Conservation (phyloP, 2,113 vertebrate species). For the Scartelaos histophorus region DNA sequence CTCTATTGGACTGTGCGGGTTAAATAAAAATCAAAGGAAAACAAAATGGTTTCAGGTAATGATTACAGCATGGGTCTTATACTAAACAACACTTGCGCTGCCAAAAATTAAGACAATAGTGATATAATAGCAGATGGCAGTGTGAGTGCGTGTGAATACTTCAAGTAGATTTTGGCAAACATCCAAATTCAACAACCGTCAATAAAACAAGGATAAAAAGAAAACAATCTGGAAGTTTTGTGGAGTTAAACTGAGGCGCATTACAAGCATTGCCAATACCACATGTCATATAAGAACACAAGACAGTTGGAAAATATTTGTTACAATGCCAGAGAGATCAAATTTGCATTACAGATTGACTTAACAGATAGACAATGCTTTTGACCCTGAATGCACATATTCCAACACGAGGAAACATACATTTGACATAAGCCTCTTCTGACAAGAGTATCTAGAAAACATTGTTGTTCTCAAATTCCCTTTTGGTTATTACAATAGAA, state of each 20-base stretch:
- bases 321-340: neutral
- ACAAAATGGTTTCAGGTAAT: neutral
- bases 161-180: neutral
- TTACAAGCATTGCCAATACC: neutral
- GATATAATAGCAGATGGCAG: neutral
- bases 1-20: too few relatives aligned
- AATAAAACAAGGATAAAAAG: neutral
- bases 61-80: neutral
- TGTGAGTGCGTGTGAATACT: neutral
- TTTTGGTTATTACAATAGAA: neutral
- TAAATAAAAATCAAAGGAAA: too few relatives aligned
- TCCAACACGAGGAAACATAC: neutral
- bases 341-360: neutral
- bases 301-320: neutral
- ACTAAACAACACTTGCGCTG: neutral
- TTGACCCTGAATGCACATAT: neutral
- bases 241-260: neutral
- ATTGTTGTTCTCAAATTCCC: neutral
- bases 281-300: neutral
- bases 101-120: neutral
- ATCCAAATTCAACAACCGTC: neutral
- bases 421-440: neutral
- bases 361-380: neutral
- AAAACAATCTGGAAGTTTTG: neutral
- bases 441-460: neutral